Percentiles rank a stretch among this genome's conserved stretches.
Conservation (phyloP, 1,140 invertebrate species). For the Caenorhabditis latens region DNA sequence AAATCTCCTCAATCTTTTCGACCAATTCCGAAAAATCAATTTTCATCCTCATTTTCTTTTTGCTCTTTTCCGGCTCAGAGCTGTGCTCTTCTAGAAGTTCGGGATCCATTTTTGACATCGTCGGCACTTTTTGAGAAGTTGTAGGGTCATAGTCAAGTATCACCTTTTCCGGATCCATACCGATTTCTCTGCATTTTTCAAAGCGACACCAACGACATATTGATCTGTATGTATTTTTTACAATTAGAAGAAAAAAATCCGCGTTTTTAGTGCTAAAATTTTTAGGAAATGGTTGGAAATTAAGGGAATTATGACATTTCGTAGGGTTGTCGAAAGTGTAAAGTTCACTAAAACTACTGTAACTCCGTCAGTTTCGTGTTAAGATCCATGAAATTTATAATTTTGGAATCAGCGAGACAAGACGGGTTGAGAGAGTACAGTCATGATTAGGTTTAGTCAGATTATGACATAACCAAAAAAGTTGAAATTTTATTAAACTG, state of each 20-base stretch:
- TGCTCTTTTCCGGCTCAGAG: not conserved
- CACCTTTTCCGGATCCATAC: constrained; percentile 27
- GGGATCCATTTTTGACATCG: not conserved
- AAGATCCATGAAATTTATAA: not conserved
- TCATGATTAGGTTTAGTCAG: too few species aligned
- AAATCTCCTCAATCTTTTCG: constrained; percentile 20
- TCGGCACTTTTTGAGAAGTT: constrained; percentile 4
- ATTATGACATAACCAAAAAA: too few species aligned
- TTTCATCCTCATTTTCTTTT: not conserved
- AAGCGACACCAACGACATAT: not conserved
- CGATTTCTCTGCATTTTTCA: constrained; percentile 21
- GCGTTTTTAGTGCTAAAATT: not conserved
- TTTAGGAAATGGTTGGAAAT: too few species aligned
- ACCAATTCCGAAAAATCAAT: constrained; percentile 6
- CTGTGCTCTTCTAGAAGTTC: not conserved
- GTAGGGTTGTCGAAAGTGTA: too few species aligned
- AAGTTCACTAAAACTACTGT: too few species aligned
- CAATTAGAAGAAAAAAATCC: not conserved
- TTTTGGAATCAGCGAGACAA: not conserved
- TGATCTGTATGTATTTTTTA: not conserved
- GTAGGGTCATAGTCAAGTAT: constrained; percentile 10
- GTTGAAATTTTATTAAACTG: too few species aligned
- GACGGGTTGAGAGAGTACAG: not conserved
- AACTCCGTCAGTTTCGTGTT: too few species aligned
- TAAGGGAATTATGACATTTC: too few species aligned